phyloP scores from a whole-genome alignment of 2,113 vertebrate genomes.

The Zapus hudsonius region DNA sequence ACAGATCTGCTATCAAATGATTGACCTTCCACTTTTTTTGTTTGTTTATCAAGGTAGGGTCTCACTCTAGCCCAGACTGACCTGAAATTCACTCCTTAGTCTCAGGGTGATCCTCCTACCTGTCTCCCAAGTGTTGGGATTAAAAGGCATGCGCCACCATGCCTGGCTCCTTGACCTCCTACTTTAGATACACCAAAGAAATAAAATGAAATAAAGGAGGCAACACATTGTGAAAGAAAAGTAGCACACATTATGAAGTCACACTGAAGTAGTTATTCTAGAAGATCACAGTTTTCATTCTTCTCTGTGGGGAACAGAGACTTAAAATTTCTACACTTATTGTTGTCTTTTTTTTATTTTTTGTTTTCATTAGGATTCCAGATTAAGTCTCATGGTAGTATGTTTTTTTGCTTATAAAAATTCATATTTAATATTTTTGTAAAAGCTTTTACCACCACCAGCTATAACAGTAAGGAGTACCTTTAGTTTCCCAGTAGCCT shows the following conservation, averaged over 20 bases:
- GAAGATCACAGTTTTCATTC: constrained; percentile 30
- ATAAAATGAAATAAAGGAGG: constrained; percentile 12
- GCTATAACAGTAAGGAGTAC: constrained; percentile 81
- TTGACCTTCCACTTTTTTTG: too few species aligned
- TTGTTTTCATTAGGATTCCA: constrained; percentile 45
- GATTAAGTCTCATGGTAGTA: neutral
- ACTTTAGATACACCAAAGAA: constrained; percentile 41
- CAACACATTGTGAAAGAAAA: neutral
- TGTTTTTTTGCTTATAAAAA: constrained; percentile 27
- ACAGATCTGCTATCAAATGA: neutral
- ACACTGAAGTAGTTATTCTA: constrained; percentile 50
- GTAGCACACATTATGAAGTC: constrained; percentile 62
- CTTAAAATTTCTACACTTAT: constrained; percentile 9
- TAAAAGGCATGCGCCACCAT: too few species aligned
- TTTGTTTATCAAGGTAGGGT: too few species aligned
- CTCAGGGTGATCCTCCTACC: too few species aligned
- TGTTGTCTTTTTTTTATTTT: too few species aligned
- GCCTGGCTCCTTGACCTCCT: neutral
- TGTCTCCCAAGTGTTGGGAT: too few species aligned
- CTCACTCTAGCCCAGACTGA: too few species aligned
- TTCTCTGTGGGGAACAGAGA: neutral
- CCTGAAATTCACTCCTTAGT: too few species aligned
- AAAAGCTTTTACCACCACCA: constrained; percentile 3
- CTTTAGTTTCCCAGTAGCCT: constrained; percentile 95
- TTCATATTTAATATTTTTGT: constrained; percentile 15